Conservation (phyloP, 2,888 invertebrate genomes). For the Scaptomyza cyrtandrae region DNA sequence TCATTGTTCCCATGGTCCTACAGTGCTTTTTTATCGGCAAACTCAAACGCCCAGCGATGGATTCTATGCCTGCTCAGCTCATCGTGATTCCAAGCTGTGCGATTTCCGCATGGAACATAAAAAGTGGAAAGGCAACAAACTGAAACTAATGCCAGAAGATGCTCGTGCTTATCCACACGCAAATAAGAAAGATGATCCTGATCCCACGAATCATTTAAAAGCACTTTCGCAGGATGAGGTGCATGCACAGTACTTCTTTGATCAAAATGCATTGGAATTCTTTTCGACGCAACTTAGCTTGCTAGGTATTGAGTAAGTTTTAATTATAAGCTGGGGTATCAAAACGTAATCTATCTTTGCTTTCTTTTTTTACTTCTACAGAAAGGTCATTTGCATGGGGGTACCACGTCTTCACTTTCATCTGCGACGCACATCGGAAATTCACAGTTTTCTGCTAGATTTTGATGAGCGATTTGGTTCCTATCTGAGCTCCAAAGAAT, state of each 20-base stretch:
- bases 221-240: constrained; percentile 90
- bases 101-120: constrained; percentile 86
- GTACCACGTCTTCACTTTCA: constrained; percentile 92
- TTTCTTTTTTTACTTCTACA: constrained; percentile 64
- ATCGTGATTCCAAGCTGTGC: constrained; percentile 92
- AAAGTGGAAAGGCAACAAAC: constrained; percentile 39
- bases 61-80: constrained; percentile 94
- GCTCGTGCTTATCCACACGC: constrained; percentile 39
- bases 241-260: constrained; percentile 95
- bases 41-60: constrained; percentile 67
- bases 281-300: constrained; percentile 87
- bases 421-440: constrained; percentile 79
- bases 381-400: constrained; percentile 93
- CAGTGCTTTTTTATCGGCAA: constrained; percentile 88
- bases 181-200: constrained; percentile 31
- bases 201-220: constrained; percentile 89
- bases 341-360: not conserved
- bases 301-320: constrained; percentile 87
- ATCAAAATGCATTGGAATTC: constrained; percentile 88
- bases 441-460: constrained; percentile 90
- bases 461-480: constrained; percentile 90
- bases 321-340: not conserved
- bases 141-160: not conserved
- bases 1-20: constrained; percentile 91
- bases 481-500: constrained; percentile 88